Conservation (phyloP, 2,113 vertebrate species). For the Lanius collurio region DNA sequence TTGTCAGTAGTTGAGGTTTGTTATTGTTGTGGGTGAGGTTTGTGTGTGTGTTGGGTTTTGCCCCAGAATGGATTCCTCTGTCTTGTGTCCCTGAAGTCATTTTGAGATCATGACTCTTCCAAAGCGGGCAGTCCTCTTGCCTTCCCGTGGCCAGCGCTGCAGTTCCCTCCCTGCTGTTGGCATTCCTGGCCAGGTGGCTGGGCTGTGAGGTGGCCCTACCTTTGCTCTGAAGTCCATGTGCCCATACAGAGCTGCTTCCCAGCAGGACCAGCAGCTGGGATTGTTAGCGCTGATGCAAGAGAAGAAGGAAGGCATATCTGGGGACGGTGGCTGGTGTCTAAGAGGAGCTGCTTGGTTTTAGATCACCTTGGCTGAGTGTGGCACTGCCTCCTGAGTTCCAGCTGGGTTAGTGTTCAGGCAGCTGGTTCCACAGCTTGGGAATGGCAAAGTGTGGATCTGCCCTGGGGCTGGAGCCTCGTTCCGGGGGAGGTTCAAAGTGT, state of each 20-base stretch:
- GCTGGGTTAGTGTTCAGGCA: not conserved
- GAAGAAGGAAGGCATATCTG: not conserved
- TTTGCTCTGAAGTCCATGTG: not conserved
- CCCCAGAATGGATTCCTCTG: no score
- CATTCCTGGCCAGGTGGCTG: not conserved
- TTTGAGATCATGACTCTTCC: not conserved
- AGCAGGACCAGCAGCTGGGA: not conserved
- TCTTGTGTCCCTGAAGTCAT: not conserved
- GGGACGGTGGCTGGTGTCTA: not conserved
- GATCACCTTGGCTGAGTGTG: not conserved
- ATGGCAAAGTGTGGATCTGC: not conserved
- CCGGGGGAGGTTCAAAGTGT: not conserved
- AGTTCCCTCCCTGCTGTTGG: fast-evolving
- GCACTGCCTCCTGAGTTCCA: not conserved
- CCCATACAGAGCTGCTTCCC: not conserved
- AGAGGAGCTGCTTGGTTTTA: not conserved
- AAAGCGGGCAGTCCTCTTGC: not conserved
- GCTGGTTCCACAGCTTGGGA: not conserved
- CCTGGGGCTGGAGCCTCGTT: not conserved
- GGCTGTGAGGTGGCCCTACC: not conserved
- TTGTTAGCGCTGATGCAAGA: not conserved
- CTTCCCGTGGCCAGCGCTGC: not conserved
- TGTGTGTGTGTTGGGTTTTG: not conserved
- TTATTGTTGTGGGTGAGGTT: not conserved
- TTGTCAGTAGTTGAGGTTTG: not conserved